A percentile compares a stretch with the other conserved stretches of the same genome.
These are phyloP conservation scores for Ailuropoda melanoleuca DNA, from an alignment of 2,113 vertebrate species.

Conservation along the genomic window DNA sequence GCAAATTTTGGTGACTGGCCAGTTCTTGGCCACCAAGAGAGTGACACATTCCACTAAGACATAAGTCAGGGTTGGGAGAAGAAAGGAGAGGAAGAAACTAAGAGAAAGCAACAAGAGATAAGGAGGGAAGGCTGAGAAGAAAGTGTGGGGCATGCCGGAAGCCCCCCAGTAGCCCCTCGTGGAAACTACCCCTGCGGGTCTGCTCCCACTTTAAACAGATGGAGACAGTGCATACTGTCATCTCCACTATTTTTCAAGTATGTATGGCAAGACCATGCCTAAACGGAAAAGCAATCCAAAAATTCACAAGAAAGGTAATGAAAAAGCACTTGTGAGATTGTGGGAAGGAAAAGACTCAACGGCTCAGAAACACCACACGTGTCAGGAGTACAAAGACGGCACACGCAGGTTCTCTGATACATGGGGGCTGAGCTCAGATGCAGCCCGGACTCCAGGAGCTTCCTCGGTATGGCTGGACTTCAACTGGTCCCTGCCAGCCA, in stretches of 20 bases:
- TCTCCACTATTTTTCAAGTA: background rate
- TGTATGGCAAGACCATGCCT: background rate
- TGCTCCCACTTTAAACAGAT: rapidly evolving
- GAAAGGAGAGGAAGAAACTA: background rate
- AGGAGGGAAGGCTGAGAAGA: background rate
- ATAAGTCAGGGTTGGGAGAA: background rate
- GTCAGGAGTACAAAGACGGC: rapidly evolving
- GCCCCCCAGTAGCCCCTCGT: rapidly evolving
- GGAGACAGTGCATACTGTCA: too few relatives aligned
- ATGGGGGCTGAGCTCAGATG: too few relatives aligned
- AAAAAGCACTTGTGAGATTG: background rate
- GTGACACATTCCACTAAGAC: background rate
- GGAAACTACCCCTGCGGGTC: background rate
- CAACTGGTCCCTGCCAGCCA: rapidly evolving
- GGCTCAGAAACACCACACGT: rapidly evolving
- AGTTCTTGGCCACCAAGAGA: background rate
- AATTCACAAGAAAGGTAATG: background rate
- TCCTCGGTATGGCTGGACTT: background rate
- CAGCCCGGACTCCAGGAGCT: background rate
- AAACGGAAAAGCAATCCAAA: background rate
- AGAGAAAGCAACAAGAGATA: background rate
- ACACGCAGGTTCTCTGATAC: rapidly evolving
- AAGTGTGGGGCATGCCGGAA: rapidly evolving
- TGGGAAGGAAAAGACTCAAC: background rate
- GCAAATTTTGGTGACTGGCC: background rate